Conservation (phyloP, 2,797 vertebrate genomes). For the Diplodus sargus region DNA sequence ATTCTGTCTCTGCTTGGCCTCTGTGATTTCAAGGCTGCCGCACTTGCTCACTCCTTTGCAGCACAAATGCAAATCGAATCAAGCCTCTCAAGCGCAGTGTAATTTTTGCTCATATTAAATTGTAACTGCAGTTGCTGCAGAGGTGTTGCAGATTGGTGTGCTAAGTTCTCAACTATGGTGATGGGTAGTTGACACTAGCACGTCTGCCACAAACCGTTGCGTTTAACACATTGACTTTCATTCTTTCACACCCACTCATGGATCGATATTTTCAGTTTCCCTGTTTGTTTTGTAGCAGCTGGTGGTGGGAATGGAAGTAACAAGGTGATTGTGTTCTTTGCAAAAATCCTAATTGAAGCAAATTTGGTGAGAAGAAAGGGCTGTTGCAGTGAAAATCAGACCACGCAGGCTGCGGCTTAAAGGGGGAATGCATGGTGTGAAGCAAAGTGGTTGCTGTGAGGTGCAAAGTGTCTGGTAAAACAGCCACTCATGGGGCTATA, state of each 20-base stretch:
- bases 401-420: neutral
- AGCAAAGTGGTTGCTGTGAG: conserved; percentile 58
- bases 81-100: neutral
- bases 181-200: conserved; percentile 43
- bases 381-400: conserved; percentile 25
- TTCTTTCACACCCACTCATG: conserved; percentile 35
- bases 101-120: neutral
- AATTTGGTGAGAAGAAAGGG: conserved; percentile 34
- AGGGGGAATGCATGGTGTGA: conserved; percentile 61
- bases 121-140: conserved; percentile 59
- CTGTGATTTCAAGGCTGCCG: conserved; percentile 42
- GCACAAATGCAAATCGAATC: conserved; percentile 39
- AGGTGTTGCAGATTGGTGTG: conserved; percentile 60
- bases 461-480: conserved; percentile 63
- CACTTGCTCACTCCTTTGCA: conserved; percentile 70
- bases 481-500: conserved; percentile 78
- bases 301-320: conserved; percentile 55
- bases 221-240: conserved; percentile 8
- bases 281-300: conserved; percentile 25
- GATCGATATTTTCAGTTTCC: conserved; percentile 28
- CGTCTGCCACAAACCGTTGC: conserved; percentile 33
- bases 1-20: conserved; percentile 60
- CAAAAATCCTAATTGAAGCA: conserved; percentile 9
- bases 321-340: conserved; percentile 27
- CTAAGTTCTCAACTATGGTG: conserved; percentile 58